Evolutionary conservation across 2,113 vertebrate species (phyloP).

Genomic region (Ophiodon elongatus): DNA sequence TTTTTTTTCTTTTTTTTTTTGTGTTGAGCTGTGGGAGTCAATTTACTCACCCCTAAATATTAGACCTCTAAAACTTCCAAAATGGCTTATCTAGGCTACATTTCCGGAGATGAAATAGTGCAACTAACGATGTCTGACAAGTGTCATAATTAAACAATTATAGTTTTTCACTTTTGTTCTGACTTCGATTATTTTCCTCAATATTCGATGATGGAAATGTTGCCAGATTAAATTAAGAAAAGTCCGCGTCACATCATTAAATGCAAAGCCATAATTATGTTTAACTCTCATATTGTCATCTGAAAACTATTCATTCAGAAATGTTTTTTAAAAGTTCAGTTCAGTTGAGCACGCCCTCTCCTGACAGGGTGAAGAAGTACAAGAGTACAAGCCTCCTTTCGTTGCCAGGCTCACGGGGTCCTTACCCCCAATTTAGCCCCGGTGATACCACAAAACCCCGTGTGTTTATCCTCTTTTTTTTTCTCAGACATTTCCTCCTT

Average conservation of each 20-base stretch:
- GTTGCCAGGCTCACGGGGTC: constrained; percentile 42
- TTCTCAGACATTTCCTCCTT: constrained; percentile 81
- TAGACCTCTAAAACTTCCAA: neutral
- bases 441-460: constrained; percentile 78
- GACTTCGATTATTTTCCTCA: neutral
- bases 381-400: constrained; percentile 1
- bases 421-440: constrained; percentile 75
- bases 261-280: neutral
- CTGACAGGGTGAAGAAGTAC: constrained; percentile 65
- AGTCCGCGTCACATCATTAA: neutral
- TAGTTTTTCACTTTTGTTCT: neutral
- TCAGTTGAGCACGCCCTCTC: constrained; percentile 90
- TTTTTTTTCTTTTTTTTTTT: neutral
- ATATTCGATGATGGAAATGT: neutral
- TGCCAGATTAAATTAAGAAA: neutral
- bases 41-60: neutral
- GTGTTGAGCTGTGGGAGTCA: neutral
- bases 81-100: neutral
- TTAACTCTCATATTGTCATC: neutral
- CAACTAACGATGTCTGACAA: neutral
- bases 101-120: neutral
- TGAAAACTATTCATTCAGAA: constrained; percentile 36
- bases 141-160: neutral
- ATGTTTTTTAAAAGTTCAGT: constrained; percentile 36
- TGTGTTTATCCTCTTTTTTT: constrained; percentile 78